Conservation (phyloP, 2,797 vertebrate genomes). For the Glyptemys insculpta region DNA sequence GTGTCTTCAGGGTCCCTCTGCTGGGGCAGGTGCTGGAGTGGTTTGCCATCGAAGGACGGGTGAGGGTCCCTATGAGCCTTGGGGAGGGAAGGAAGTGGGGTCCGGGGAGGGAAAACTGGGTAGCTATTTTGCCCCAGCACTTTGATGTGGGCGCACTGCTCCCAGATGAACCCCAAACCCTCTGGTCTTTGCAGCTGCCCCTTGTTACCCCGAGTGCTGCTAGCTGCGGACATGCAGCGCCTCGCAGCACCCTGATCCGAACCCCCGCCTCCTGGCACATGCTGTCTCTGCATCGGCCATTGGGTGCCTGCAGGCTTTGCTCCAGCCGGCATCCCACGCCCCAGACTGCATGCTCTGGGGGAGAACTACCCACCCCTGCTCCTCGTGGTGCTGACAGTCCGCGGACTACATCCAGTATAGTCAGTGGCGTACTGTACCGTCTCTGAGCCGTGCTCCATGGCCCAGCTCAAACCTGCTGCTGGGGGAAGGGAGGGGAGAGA, state of each 20-base stretch:
- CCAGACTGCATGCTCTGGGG: not conserved
- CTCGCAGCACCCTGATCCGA: not conserved
- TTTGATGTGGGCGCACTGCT: not conserved
- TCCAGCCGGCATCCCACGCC: no score
- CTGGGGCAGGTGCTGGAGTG: not conserved
- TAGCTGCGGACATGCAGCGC: rapidly evolving
- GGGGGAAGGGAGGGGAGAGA: not conserved
- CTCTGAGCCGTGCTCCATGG: not conserved
- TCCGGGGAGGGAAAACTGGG: not conserved
- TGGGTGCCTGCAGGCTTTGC: not conserved
- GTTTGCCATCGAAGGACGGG: not conserved
- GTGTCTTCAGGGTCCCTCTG: not conserved
- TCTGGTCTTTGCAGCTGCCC: not conserved
- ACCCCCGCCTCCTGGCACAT: no score
- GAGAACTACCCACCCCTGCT: not conserved
- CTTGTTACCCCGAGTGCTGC: not conserved
- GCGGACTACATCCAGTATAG: not conserved
- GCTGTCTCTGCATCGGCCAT: not conserved
- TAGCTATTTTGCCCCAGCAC: not conserved
- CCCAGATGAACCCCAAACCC: not conserved
- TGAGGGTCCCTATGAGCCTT: not conserved
- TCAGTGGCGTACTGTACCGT: not conserved
- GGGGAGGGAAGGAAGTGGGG: not conserved
- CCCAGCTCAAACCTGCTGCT: not conserved
- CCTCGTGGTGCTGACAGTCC: not conserved